These are phyloP conservation scores for Tichodroma muraria DNA, from an alignment of 2,113 vertebrate genomes.

Conservation along the genomic window DNA sequence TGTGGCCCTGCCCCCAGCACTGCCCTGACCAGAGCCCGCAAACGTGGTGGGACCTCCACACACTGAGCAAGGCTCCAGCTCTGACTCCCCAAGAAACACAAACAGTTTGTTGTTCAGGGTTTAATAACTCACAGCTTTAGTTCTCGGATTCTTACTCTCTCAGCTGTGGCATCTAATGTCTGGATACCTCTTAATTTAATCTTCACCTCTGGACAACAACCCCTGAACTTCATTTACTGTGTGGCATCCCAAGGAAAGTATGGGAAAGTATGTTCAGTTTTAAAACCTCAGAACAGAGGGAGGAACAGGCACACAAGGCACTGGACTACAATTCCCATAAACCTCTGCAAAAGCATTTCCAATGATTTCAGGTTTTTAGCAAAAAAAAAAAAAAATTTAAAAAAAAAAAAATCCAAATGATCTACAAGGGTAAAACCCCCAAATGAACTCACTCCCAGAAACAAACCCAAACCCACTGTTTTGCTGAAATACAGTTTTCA, in stretches of 20 bases:
- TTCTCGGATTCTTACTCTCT: not conserved
- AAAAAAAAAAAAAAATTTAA: not conserved
- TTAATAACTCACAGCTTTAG: not conserved
- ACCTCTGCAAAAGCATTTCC: not conserved
- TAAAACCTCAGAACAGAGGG: not conserved
- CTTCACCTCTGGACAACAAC: not conserved
- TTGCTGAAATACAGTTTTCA: not conserved
- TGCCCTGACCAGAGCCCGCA: not conserved
- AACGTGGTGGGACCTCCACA: accelerated
- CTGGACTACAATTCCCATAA: not conserved
- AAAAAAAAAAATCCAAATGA: not conserved
- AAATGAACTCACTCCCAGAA: not conserved
- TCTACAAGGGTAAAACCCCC: accelerated
- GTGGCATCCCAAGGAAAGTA: accelerated
- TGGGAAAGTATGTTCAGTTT: accelerated
- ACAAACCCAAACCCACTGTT: accelerated
- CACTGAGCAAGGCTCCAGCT: not conserved
- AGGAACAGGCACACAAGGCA: not conserved
- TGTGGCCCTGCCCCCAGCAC: not conserved
- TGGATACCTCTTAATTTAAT: not conserved
- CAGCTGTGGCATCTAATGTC: not conserved
- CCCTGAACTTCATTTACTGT: not conserved
- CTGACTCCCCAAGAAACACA: accelerated
- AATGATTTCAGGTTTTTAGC: accelerated
- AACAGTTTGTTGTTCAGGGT: not conserved